Percentiles rank a stretch among this genome's conserved stretches.
Conservation (phyloP, 2,113 vertebrate genomes). For the Felis chaus region DNA sequence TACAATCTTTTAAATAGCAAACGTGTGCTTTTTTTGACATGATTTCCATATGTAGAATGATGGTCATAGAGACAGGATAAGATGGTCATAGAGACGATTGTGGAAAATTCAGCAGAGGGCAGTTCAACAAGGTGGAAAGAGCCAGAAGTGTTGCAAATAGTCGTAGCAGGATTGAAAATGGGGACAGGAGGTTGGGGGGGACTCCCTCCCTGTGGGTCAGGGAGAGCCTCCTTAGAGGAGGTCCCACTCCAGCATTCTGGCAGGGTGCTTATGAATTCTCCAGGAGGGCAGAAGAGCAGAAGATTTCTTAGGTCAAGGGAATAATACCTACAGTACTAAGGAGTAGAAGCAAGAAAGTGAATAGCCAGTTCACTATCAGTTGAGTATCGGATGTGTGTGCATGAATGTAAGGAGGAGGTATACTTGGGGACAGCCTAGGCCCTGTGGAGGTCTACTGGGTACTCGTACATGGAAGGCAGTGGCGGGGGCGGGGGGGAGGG, state of each 20-base stretch:
- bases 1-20: neutral
- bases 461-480: neutral
- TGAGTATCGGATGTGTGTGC: fast-evolving
- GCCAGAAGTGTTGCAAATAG: neutral
- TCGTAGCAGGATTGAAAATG: fast-evolving
- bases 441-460: neutral
- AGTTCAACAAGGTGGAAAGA: neutral
- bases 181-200: too few relatives aligned
- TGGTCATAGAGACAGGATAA: neutral
- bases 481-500: neutral
- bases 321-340: neutral
- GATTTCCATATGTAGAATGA: neutral
- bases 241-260: neutral
- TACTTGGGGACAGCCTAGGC: neutral
- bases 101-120: neutral
- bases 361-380: neutral
- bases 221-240: neutral
- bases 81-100: neutral
- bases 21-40: neutral
- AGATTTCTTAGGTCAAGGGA: neutral
- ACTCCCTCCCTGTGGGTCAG: too few relatives aligned
- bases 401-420: too few relatives aligned
- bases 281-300: neutral
- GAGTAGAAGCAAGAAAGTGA: neutral
- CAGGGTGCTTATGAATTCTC: neutral